These are phyloP conservation scores for Cettia cetti DNA, from an alignment of 2,113 vertebrate genomes.

Conservation along the genomic window DNA sequence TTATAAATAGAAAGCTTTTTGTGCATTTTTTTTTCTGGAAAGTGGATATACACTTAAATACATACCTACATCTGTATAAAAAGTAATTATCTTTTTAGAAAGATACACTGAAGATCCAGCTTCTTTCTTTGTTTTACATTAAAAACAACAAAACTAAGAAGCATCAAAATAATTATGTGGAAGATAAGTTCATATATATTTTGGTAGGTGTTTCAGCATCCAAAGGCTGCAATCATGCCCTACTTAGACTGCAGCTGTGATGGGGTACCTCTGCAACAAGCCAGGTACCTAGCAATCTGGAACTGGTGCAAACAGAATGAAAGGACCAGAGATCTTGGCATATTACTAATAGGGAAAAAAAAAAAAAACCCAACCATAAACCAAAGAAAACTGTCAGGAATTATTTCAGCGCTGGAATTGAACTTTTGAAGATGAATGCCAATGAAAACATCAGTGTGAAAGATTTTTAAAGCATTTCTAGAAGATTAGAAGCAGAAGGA, in stretches of 20 bases:
- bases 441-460: neutral
- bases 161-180: neutral
- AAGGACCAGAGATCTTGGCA: neutral
- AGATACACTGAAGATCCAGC: neutral
- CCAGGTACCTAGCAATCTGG: neutral
- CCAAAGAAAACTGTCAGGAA: neutral
- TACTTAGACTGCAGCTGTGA: neutral
- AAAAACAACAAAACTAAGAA: neutral
- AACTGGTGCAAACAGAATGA: neutral
- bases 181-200: neutral
- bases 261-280: neutral
- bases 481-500: conserved; percentile 20
- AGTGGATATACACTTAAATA: neutral
- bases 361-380: neutral
- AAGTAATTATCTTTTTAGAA: neutral
- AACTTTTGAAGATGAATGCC: neutral
- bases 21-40: neutral
- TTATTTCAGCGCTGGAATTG: neutral
- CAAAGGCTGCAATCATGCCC: neutral
- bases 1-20: neutral
- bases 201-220: neutral
- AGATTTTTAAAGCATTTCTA: neutral
- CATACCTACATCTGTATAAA: neutral
- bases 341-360: fast-evolving
- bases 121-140: neutral